Evolutionary conservation across 2,888 invertebrate genomes (phyloP).

Genomic region (Eilema sororculum): DNA sequence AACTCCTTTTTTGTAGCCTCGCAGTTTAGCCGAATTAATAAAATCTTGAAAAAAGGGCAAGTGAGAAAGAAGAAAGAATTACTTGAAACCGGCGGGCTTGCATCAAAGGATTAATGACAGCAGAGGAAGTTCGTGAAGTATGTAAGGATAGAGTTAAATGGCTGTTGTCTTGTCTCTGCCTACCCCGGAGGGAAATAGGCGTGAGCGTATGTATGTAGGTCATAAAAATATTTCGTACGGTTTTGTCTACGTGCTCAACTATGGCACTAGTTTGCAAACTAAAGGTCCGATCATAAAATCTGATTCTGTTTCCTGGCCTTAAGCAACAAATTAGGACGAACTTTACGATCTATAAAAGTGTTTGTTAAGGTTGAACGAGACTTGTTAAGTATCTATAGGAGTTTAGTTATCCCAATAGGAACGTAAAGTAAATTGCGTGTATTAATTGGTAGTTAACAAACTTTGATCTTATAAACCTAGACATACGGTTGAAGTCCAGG

Average conservation of each 20-base stretch:
- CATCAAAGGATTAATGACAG: no score
- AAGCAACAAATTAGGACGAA: constrained; percentile 55
- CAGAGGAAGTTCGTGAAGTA: no score
- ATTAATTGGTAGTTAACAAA: neutral
- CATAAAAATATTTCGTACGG: neutral
- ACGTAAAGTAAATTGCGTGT: neutral
- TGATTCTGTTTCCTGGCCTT: constrained; percentile 52
- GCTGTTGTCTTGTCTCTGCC: no score
- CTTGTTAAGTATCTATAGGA: constrained; percentile 18
- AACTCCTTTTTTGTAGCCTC: no score
- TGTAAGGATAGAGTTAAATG: no score
- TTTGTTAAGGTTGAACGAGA: constrained; percentile 40
- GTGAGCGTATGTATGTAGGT: no score
- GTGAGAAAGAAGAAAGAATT: no score
- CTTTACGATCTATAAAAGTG: constrained; percentile 61
- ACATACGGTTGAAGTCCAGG: neutral
- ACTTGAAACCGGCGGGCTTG: no score
- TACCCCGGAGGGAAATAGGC: no score
- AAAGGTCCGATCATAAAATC: constrained; percentile 44
- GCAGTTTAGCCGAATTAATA: no score
- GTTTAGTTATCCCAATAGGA: constrained; percentile 18
- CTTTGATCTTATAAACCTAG: neutral
- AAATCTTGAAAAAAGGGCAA: no score
- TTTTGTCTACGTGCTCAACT: constrained; percentile 8
- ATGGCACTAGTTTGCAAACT: constrained; percentile 24